Base-by-base conservation (phyloP, 2,797 vertebrate species). In the Falco novaeseelandiae region DNA sequence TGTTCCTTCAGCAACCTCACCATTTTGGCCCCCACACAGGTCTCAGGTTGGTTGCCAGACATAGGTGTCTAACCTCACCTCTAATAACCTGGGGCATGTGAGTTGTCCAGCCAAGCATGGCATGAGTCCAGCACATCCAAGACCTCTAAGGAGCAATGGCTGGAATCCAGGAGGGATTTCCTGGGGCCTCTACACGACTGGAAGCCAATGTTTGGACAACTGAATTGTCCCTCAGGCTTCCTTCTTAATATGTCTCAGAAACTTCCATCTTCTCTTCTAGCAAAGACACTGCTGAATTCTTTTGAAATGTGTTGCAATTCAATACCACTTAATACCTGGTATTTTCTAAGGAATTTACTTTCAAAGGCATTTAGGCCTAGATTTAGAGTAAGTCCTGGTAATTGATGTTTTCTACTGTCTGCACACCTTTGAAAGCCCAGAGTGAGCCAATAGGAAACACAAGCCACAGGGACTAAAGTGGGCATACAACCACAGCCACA, bases 281-380 rank as follows among this genome's bases (percentile, higher is more conserved):
- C 23, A 65, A 89, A 80, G 38, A 52, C 18, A 42, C 25, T 62
- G 36, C 12, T n/a, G 80, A 79, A 54, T 78, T 79, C 25, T 74
- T 93, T 81, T 83, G 66, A 83, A 69, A 83, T 59, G 32, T 69
- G 42, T 48, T 71, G 70, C 11, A 48, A 67, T 81, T 77, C 69
- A 90, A 57, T 62, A 54, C 23, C 66, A 55, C 40, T 90, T 62
- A 84, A 80, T 66, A 76, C 18, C 54, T 62, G 42, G 29, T 51
- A 30, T 58, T 91, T 91, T 61, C 61, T 65, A 74, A 92, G 46
- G 71, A 87, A 86, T 91, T 92, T 78, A 48, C 21, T 83, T 96
- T 70, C 38, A 91, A 83, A 86, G 61, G 26, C 23, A 74, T 78
- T 83, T 74, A 85, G 78, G 27, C 44, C 14, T 54, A 77, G 54